Evolutionary conservation across 1,140 invertebrate genomes (phyloP).

Genomic region (Batillaria attramentaria): DNA sequence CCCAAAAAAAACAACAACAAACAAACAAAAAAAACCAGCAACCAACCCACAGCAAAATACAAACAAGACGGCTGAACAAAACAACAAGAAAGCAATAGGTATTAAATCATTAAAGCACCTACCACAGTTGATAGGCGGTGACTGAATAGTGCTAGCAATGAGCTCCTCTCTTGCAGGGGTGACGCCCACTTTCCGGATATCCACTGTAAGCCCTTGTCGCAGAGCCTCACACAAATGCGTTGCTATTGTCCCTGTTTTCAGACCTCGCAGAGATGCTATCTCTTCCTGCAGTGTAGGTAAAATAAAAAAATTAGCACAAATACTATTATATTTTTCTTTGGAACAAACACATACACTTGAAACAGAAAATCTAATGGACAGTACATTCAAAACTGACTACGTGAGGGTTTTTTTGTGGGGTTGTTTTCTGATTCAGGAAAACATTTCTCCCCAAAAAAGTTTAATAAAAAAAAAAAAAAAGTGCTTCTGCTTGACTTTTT

Average conservation of each 20-base stretch:
- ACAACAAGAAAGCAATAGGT: too few relatives aligned
- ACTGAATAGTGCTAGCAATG: slow-evolving; percentile 63
- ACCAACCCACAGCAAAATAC: too few relatives aligned
- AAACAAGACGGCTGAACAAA: too few relatives aligned
- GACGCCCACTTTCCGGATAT: slow-evolving; percentile 61
- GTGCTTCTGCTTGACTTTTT: too few relatives aligned
- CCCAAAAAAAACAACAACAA: too few relatives aligned
- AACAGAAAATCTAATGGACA: background rate
- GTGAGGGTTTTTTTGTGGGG: background rate
- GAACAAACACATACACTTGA: background rate
- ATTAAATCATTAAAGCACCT: too few relatives aligned
- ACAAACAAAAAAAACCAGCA: too few relatives aligned
- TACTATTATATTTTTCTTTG: background rate
- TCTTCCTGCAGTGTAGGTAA: slow-evolving; percentile 40
- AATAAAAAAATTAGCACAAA: slow-evolving; percentile 40
- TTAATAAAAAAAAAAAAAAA: too few relatives aligned
- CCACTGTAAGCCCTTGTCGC: slow-evolving; percentile 63
- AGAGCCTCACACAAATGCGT: slow-evolving; percentile 69
- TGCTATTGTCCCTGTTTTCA: slow-evolving; percentile 34
- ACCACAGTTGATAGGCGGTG: slow-evolving; percentile 70
- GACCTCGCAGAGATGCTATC: slow-evolving; percentile 33
- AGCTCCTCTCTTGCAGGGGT: slow-evolving; percentile 57
- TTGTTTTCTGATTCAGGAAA: too few relatives aligned
- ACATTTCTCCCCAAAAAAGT: too few relatives aligned
- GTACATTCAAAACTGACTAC: background rate